These are phyloP conservation scores for Ceratoteleas bidentatus DNA, from an alignment of 1,140 invertebrate species.

Conservation along the genomic window DNA sequence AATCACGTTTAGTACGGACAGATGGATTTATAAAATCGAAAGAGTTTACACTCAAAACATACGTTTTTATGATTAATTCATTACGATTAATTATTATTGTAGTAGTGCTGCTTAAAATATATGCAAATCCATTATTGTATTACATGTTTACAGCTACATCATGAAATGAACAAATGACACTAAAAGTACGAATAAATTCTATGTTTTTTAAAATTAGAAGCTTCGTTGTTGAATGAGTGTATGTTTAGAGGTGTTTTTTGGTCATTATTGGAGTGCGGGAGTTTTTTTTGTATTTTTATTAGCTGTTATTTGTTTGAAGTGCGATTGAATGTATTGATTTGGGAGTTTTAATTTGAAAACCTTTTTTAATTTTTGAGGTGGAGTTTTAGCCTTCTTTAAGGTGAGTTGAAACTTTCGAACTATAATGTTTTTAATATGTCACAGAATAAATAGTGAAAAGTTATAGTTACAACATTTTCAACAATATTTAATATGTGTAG, in stretches of 20 bases:
- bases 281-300: background rate
- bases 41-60: conserved; percentile 65
- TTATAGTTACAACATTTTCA: no score
- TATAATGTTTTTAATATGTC: no score
- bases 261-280: background rate
- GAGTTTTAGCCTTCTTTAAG: no score
- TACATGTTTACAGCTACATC: conserved; percentile 66
- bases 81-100: conserved; percentile 63
- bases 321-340: no score
- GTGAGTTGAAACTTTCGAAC: no score
- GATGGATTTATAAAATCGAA: conserved; percentile 58
- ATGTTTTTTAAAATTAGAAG: conserved; percentile 69
- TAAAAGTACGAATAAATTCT: conserved; percentile 69
- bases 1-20: conserved; percentile 54
- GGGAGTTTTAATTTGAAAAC: no score
- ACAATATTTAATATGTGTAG: no score
- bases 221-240: conserved; percentile 60
- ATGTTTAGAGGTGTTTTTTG: background rate
- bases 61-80: conserved; percentile 64
- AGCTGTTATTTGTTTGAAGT: background rate
- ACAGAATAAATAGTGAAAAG: no score
- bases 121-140: conserved; percentile 68
- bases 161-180: conserved; percentile 68
- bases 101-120: conserved; percentile 68
- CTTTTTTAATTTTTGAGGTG: no score